These are phyloP conservation scores for Sycophaga agraensis DNA, from an alignment of 1,140 invertebrate genomes.

Conservation along the genomic window DNA sequence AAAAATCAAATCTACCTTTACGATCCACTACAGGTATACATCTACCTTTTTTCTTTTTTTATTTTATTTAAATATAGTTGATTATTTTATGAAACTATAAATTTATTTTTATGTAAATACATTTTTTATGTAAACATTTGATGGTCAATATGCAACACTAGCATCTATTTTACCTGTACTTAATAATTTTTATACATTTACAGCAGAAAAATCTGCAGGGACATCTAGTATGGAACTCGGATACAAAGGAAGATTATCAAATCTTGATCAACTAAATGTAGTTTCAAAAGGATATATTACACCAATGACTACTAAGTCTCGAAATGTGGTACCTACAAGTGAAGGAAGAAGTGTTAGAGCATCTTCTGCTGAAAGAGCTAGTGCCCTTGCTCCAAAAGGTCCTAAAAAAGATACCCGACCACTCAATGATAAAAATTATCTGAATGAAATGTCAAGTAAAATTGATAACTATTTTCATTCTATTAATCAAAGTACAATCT, in stretches of 20 bases:
- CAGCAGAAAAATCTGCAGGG: slow-evolving; percentile 12
- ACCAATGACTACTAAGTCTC: slow-evolving; percentile 22
- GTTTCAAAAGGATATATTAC: slow-evolving; percentile 31
- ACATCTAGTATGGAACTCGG: slow-evolving; percentile 11
- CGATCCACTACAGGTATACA: slow-evolving; percentile 33
- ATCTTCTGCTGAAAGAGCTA: slow-evolving; percentile 42
- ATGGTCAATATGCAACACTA: slow-evolving; percentile 16
- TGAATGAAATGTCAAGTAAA: slow-evolving; percentile 40
- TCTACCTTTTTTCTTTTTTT: not conserved
- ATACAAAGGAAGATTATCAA: slow-evolving; percentile 2
- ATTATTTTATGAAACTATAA: not conserved
- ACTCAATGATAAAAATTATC: slow-evolving; percentile 47
- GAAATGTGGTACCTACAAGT: slow-evolving; percentile 8
- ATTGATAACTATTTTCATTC: slow-evolving; percentile 45
- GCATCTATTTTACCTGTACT: slow-evolving; percentile 23
- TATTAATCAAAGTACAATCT: slow-evolving; percentile 33
- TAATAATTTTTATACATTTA: slow-evolving; percentile 19
- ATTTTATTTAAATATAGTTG: not conserved
- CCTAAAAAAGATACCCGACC: slow-evolving; percentile 46
- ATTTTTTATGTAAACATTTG: slow-evolving; percentile 16
- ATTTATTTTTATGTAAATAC: not conserved
- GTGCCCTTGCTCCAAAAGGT: slow-evolving; percentile 33
- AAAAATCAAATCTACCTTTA: slow-evolving; percentile 34
- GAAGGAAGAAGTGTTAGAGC: slow-evolving; percentile 34
- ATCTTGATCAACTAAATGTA: slow-evolving; percentile 16